Base-by-base conservation (phyloP, 2,888 invertebrate species). In the Calameuta idolon region DNA sequence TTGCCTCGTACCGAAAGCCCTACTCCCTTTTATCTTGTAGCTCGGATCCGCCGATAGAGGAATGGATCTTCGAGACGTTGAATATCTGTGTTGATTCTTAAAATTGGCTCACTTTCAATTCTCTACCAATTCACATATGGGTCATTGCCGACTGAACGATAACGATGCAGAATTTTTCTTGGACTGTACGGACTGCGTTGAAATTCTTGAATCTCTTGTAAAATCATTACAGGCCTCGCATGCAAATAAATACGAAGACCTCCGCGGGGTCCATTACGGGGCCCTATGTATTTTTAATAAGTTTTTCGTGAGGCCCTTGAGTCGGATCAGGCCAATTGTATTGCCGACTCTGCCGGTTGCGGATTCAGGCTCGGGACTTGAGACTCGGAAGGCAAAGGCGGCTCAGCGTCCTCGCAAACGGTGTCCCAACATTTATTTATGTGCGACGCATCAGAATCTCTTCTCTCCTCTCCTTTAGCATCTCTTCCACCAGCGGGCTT, bases 201-300 rank as follows among this genome's bases (percentile, higher is more conserved):
- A 34, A 15, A 71, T 31, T 71, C 30, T 71, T 34, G 71, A 71
- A 71, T 31, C 1, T 11, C 30, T 34, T 71, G 71, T 1, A 9
- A 34, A 31, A 71, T 71, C 15, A 33, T 33, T 34, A 34, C 23
- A 31, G 23, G 1, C 30, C 15, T 71, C 30, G 76, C 77, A 85
- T 82, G 82, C 83, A 84, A 86, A 88, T 85, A 55, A 55, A 23
- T 23, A 23, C 55, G 2, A 9, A 9, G 55, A 55, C 9, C 40
- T 40, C 84, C 79, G 82, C 80, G 78, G 77, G 79, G 77, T 83
- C 85, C 87, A 87, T 89, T 89, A 89, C 83, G 82, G 82, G 82
- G 86, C 83, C 84, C 87, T 88, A 87, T 88, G 88, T 88, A 88
- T 89, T 89, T 89, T 89, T 89, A 89, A 89, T 89, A 89, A 89